Evolutionary conservation across 2,113 vertebrate species (phyloP), one percentile per base, ranked within the genome.

Genomic region (Anguilla japonica): DNA sequence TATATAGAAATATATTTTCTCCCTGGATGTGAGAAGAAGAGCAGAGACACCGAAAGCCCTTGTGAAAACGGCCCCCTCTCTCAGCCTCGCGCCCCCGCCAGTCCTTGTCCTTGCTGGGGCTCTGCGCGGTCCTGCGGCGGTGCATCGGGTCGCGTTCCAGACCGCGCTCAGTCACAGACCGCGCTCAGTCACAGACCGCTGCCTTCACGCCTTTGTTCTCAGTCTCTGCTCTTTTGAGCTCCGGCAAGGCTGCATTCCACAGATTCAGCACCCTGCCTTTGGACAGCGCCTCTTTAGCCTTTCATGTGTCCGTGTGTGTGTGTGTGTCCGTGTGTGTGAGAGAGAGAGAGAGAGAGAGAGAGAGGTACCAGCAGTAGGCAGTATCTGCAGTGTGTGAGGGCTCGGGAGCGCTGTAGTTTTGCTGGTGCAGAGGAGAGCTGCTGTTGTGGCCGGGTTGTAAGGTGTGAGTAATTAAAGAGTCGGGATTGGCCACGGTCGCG

Each of bases 141-240:
- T 46, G 26, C 13, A 71, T 75, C 43, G 9, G 34, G 46, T 22
- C 34, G 40, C 22, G 43, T 56, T 43, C 56, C 29, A 71, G 22
- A 60, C 41, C 5, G 60, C 26, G 41, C 57, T 7, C 50, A 2
- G 82, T 43, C 82, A 83, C 29, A 29, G n/a, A 83, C 29, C 13
- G n/a, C 90, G 41, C 57, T 7, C 50, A 2, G 82, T 43, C 82
- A 83, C 29, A 29, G n/a, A 83, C 29, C 13, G n/a, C 90, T 18
- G 88, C 87, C 88, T 78, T 90, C 90, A 92, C 75, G 81, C 92
- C 91, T 93, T 90, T 90, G 92, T 87, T 89, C 34, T 34, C 92
- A 90, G 92, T 46, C 8, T 89, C 91, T 91, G 87, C 88, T 89
- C 91, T 93, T 94, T 92, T 93, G 91, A 93, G 91, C 91, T 89